Evolutionary conservation across 2,113 vertebrate species (phyloP).

Genomic region (Macroglossus sobrinus): DNA sequence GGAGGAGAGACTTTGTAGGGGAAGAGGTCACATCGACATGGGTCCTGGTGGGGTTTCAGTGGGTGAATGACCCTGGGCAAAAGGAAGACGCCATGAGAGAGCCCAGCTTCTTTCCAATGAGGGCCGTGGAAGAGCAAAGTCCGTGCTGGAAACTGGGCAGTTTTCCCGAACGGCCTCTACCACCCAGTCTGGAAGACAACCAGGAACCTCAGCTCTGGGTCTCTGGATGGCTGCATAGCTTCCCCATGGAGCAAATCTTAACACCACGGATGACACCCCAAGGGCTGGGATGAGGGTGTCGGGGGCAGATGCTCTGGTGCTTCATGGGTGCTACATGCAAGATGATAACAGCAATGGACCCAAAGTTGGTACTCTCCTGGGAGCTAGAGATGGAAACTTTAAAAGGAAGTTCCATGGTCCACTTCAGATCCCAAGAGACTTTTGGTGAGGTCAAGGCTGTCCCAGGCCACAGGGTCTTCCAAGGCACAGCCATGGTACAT

Average conservation of each 20-base stretch:
- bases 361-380: not conserved
- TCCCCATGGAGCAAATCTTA: accelerated
- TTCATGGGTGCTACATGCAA: not conserved
- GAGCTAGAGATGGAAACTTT: not conserved
- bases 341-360: not conserved
- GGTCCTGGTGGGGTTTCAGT: not conserved
- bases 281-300: not conserved
- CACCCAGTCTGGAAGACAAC: not conserved
- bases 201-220: not conserved
- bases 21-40: not conserved
- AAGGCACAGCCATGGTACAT: not conserved
- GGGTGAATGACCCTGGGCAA: not conserved
- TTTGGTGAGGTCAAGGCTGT: not conserved
- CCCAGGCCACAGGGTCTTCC: not conserved
- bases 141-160: not conserved
- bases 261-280: accelerated
- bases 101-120: not conserved
- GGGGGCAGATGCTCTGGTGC: not conserved
- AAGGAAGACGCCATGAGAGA: not conserved
- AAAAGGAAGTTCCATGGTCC: not conserved
- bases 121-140: not conserved
- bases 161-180: not conserved
- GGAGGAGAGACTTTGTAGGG: not conserved
- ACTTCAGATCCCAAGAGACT: not conserved
- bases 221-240: not conserved